A percentile compares a stretch with the other conserved stretches of the same genome.
These are phyloP conservation scores for Pelmatolapia mariae DNA, from an alignment of 2,113 vertebrate genomes.

Conservation along the genomic window DNA sequence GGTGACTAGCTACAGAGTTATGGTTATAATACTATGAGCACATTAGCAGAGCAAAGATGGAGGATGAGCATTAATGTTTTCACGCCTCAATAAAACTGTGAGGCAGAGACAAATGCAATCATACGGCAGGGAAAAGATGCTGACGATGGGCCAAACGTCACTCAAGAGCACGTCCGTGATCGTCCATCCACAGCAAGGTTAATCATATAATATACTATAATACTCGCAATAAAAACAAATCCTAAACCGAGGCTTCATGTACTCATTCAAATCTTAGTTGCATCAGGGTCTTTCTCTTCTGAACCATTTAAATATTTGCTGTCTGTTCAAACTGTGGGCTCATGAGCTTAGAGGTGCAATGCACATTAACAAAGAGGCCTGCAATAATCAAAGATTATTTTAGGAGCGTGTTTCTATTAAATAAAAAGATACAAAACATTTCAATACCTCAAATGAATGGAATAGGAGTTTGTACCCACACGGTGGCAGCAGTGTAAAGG, in stretches of 20 bases:
- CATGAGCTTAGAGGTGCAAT: neutral
- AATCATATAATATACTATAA: accelerated
- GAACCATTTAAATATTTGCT: neutral
- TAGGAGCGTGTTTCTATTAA: neutral
- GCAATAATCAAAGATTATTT: neutral
- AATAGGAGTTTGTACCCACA: neutral
- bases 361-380: neutral
- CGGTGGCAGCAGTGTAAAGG: neutral
- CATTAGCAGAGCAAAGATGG: neutral
- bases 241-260: accelerated
- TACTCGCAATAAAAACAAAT: neutral
- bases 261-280: neutral
- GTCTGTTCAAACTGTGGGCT: neutral
- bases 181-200: accelerated
- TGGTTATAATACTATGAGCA: neutral
- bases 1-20: neutral
- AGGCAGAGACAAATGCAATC: neutral
- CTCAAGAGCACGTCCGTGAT: accelerated
- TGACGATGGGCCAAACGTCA: accelerated
- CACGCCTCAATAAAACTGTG: neutral
- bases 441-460: accelerated
- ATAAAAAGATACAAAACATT: neutral
- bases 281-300: neutral
- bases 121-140: neutral
- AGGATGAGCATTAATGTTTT: neutral